These are phyloP conservation scores for Drosophila neocordata DNA, from an alignment of 1,140 invertebrate species.

Conservation along the genomic window DNA sequence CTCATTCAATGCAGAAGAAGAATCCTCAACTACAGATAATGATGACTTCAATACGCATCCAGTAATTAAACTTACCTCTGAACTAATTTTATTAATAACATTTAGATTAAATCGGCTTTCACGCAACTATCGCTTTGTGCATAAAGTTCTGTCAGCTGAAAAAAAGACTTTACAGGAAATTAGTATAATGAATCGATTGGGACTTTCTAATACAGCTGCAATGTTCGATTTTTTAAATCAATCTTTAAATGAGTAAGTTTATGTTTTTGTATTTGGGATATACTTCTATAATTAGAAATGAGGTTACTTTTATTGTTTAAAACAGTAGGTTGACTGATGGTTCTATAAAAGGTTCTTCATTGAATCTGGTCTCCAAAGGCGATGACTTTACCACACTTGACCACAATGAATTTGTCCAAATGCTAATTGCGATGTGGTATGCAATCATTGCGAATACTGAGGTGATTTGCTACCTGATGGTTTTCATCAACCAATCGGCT, in stretches of 20 bases:
- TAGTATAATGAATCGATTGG: conserved; percentile 62
- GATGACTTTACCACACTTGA: conserved; percentile 49
- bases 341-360: conserved; percentile 6
- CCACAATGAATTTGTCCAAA: conserved; percentile 63
- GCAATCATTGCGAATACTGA: conserved; percentile 95
- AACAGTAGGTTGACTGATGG: conserved; percentile 29
- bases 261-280: background rate
- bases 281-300: background rate
- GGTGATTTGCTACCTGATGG: conserved; percentile 96
- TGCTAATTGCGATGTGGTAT: conserved; percentile 90
- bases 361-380: background rate
- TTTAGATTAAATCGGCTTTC: conserved; percentile 56
- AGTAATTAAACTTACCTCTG: conserved; percentile 43
- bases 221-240: conserved; percentile 69
- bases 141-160: conserved; percentile 62
- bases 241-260: conserved; percentile 59
- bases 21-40: conserved; percentile 48
- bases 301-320: background rate
- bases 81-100: conserved; percentile 52
- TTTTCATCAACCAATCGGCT: conserved; percentile 96
- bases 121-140: conserved; percentile 65
- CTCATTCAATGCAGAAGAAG: background rate
- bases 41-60: conserved; percentile 53
- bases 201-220: conserved; percentile 66
- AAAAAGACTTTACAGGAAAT: conserved; percentile 69